Base-by-base conservation (phyloP, 2,113 vertebrate genomes). In the Stigmatopora argus region DNA sequence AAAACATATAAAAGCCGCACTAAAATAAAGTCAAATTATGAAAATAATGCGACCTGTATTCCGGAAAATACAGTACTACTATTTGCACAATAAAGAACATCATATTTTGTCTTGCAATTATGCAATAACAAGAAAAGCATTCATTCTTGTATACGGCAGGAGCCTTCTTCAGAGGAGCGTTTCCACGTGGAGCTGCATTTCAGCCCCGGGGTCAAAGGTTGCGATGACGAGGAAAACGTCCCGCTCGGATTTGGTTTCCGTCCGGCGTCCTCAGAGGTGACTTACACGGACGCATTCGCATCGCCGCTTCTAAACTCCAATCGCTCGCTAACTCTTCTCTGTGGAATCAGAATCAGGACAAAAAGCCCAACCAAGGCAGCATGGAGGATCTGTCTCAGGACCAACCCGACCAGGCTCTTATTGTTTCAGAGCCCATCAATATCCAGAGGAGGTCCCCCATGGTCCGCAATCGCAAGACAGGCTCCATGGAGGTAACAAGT, bases 111-210 rank as follows among this genome's bases (percentile, higher is more conserved):
- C 3, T 1, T 2, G 26, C 26, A 31, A 31, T 3, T 31, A 31
- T 31, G 26, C 26, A 31, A 31, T 31, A 3, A 31, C 26, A 31
- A 31, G 3, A 31, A 31, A 31, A 31, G n/a, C n/a, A n/a, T n/a
- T n/a, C n/a, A n/a, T 31, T 31, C 1, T 31, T 31, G 26, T 31
- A 2, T 31, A 2, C 7, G 47, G 10, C 84, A 98, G 97, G 96
- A 99, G 70, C 92, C 95, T 0, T 93, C 94, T 8, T 99, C 97
- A 14, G 95, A 99, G 82, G 95, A 99, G 67, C 92, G 97, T 46
- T 99, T 99, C 84, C 97, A 99, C 0, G 97, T 99, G 51, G 97
- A 99, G 83, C 88, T 99, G 63, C 97, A 99, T 78, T 98, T 99
- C 89, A 99, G 97, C 74, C 97, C 96, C 0, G 97, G 97, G 0